Evolutionary conservation across 2,888 invertebrate genomes (phyloP), one percentile per base, ranked within the genome.

Genomic region (Apamea sordens): DNA sequence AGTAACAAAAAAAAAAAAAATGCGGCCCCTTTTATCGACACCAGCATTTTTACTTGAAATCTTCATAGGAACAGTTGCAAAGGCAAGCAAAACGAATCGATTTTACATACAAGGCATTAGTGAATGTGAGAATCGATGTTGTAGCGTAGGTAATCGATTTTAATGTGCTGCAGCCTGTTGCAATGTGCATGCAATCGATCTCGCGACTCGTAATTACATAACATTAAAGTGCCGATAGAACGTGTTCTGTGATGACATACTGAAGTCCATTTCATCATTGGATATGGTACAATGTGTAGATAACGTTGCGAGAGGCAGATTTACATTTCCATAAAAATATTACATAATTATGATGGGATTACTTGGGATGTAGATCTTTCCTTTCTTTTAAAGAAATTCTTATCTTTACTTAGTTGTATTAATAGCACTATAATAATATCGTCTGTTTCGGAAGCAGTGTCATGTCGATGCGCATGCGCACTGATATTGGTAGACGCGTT

Each of bases 101-200:
- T 69, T 64, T 24, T 32, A 64, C 13, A 59, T 68, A 61, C 2
- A 64, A 63, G 36, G 11, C 4, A 50, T 74, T 64, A 73, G 65
- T 73, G 56, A 86, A 83, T 70, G 83, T 85, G 28, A 67, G 36
- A 65, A 79, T 79, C 53, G 64, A 87, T 53, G 76, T 86, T 61
- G 56, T 32, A 64, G 32, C 56, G 18, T n/a, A 63, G 32, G 53
- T 63, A 81, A 77, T 87, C 76, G 73, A 76, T 75, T 83, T 67
- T 5, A 76, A 84, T 41, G 44, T 84, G 73, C 83, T 87, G 73
- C 82, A 79, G 64, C 68, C 74, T 77, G 65, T 82, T 82, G 88
- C 86, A 83, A 88, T 77, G n/a, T 73, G n/a, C 41, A 24, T 75
- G 85, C 73, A 85, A 86, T 85, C 76, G 68, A 77, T 81, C 79